phyloP scores from a whole-genome alignment of 2,113 vertebrate genomes.

The Cebidichthys violaceus region DNA sequence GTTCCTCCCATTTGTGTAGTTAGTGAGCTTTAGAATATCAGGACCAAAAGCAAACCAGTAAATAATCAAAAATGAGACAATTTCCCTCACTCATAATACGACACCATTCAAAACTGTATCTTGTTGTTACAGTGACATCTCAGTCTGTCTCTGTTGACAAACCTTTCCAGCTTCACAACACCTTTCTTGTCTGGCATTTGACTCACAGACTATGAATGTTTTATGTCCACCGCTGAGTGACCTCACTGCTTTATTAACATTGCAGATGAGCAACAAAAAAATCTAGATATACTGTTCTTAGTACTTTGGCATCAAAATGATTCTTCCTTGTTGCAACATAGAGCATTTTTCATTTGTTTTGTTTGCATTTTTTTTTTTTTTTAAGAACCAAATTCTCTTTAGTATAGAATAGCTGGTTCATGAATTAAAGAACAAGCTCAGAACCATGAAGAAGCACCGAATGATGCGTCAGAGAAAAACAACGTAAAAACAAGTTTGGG shows the following conservation, averaged over 20 bases:
- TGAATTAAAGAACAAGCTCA: constrained; percentile 45
- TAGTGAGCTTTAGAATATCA: background rate
- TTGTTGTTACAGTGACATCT: background rate
- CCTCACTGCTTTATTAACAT: constrained; percentile 59
- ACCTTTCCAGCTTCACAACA: constrained; percentile 13
- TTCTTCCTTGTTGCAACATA: background rate
- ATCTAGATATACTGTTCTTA: constrained; percentile 16
- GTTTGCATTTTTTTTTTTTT: background rate
- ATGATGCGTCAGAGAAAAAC: constrained; percentile 14
- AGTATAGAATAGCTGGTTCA: constrained; percentile 16
- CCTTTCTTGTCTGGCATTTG: constrained; percentile 34
- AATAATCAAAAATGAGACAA: background rate
- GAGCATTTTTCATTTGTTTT: background rate
- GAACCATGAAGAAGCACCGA: constrained; percentile 10
- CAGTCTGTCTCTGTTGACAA: constrained; percentile 13
- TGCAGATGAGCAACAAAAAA: constrained; percentile 29
- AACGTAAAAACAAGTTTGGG: constrained; percentile 15
- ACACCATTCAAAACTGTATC: background rate
- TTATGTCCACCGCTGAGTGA: constrained; percentile 54
- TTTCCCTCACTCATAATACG: background rate
- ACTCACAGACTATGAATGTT: constrained; percentile 60
- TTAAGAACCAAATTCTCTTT: constrained; percentile 1
- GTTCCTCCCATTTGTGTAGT: background rate
- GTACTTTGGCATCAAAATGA: constrained; percentile 24
- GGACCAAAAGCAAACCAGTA: background rate